Evolutionary conservation across 2,888 invertebrate species (phyloP), one percentile per base, ranked within the genome.

Genomic region (Scaptomyza tumidula): DNA sequence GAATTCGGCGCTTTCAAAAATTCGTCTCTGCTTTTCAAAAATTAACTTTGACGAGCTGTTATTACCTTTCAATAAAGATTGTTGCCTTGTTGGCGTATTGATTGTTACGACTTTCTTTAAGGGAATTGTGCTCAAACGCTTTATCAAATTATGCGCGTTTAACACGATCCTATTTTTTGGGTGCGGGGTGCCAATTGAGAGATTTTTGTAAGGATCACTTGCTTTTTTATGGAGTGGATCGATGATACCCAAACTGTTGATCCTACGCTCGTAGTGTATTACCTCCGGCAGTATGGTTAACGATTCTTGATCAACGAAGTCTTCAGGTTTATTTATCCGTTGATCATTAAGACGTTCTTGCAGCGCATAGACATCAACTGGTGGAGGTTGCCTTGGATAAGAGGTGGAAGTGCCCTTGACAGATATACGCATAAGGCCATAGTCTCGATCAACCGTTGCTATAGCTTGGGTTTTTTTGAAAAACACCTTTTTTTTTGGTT

Each of bases 1-100:
- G 33, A 50, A 81, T 48, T 81, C 86, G 6, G 49, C 86, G 45
- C 48, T 11, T 27, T 85, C 0, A 16, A 86, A 86, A 6, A 3
- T 2, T 3, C 57, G 41, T 0, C 82, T 44, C 0, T 62, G 71
- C n/a, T 84, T 65, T 13, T 49, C 57, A 14, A 81, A 81, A 10
- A 1, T 29, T 29, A 29, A 7, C 7, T 29, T 29, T 7, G 29
- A 29, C 7, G 7, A 1, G 29, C 52, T 61, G 1, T 11, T 55
- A 13, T 0, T 11, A 14, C 11, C 1, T 9, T 37, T 11, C 2
- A 27, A n/a, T 29, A 9, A 16, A 6, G 35, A 19, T n/a, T n/a
- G 5, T 6, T 10, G 33, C 10, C 31, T 62, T 3, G 1, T 2
- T 0, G 3, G 6, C 0, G 66, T 60, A 50, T 10, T 53, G 1